Percentiles rank a stretch among this genome's conserved stretches.
Conservation (phyloP, 2,888 invertebrate species). For the Stegophylla sp. region DNA sequence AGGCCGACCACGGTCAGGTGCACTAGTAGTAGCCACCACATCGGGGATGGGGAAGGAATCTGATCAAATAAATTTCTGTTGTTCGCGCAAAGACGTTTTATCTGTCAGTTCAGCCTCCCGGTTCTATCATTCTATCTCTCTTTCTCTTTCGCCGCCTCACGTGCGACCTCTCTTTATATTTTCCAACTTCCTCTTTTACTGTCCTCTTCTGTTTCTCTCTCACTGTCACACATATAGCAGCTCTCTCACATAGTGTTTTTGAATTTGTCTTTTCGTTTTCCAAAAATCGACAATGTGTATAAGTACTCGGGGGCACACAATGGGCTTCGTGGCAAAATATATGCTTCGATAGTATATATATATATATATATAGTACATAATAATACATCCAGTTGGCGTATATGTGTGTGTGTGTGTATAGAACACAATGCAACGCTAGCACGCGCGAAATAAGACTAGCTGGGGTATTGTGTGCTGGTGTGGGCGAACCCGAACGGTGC, state of each 20-base stretch:
- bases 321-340: not conserved
- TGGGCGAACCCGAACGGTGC: not conserved
- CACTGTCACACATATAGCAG: not conserved
- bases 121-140: no score
- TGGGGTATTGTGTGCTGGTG: not conserved
- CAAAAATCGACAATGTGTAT: conserved; percentile 36
- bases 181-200: no score
- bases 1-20: not conserved
- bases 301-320: conserved; percentile 37
- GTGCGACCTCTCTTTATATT: not conserved
- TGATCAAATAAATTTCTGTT: conserved; percentile 35
- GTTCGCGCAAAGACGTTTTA: conserved; percentile 18
- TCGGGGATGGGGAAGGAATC: not conserved
- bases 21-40: not conserved
- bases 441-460: not conserved
- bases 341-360: not conserved
- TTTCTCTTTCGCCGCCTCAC: not conserved
- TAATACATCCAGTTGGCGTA: not conserved
- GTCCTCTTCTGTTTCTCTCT: not conserved
- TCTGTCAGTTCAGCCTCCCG: not conserved
- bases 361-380: not conserved
- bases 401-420: not conserved
- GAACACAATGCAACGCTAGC: not conserved
- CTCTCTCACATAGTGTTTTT: not conserved
- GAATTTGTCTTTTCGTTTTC: conserved; percentile 50